These are phyloP conservation scores for Orchesella cincta DNA, from an alignment of 1,140 invertebrate species.

Conservation along the genomic window DNA sequence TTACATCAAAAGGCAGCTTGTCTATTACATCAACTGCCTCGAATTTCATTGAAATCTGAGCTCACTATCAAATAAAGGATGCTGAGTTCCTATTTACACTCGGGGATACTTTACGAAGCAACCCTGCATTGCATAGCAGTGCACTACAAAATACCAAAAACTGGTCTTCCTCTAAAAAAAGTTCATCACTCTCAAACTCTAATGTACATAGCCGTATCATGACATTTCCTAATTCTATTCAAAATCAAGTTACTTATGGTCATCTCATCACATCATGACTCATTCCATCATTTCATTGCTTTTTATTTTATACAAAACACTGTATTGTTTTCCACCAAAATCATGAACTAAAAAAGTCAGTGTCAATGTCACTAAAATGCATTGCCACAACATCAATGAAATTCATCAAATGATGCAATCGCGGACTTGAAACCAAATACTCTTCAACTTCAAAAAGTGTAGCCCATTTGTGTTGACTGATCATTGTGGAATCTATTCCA, in stretches of 20 bases:
- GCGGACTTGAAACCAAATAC: too few relatives aligned
- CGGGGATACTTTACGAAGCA: too few relatives aligned
- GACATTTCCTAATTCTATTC: neutral
- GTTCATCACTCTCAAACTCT: neutral
- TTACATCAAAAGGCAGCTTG: neutral
- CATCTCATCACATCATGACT: neutral
- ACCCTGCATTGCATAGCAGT: too few relatives aligned
- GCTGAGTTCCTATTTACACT: too few relatives aligned
- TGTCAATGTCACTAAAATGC: conserved; percentile 10
- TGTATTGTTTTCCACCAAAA: neutral
- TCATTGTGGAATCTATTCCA: too few relatives aligned
- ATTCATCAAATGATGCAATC: too few relatives aligned
- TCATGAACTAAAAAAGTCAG: neutral
- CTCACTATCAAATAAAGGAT: neutral
- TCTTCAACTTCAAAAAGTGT: too few relatives aligned
- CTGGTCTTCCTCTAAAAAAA: neutral
- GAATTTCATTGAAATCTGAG: conserved; percentile 4
- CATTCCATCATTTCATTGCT: too few relatives aligned
- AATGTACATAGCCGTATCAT: neutral
- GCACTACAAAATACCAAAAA: neutral
- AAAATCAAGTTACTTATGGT: conserved; percentile 19
- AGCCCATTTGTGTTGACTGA: too few relatives aligned
- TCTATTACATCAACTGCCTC: neutral
- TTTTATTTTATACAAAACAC: too few relatives aligned
- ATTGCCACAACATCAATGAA: too few relatives aligned